A percentile compares a stretch with the other conserved stretches of the same genome.
Evolutionary conservation across 2,888 invertebrate genomes (phyloP).

Genomic region (Ochropleura plecta): DNA sequence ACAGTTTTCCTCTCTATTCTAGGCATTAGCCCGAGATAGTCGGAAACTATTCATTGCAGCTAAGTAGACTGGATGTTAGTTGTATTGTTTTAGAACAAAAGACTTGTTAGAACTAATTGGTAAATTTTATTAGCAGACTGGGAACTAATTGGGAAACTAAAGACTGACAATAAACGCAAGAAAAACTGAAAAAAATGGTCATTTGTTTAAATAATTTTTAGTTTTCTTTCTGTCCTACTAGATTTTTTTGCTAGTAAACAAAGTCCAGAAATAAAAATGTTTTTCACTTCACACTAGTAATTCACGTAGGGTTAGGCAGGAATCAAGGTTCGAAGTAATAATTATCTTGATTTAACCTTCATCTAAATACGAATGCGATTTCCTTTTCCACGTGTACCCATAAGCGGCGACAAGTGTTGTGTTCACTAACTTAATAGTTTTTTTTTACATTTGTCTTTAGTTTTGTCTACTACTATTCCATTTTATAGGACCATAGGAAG

Average conservation of each 20-base stretch:
- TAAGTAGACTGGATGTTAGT: background rate
- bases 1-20: conserved; percentile 29
- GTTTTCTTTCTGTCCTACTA: background rate
- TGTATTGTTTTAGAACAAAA: conserved; percentile 14
- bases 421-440: too few species aligned
- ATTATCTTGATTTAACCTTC: background rate
- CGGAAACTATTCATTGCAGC: conserved; percentile 32
- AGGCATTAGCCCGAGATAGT: conserved; percentile 17
- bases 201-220: background rate
- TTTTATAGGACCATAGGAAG: background rate
- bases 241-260: background rate
- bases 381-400: background rate
- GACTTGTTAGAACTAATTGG: background rate
- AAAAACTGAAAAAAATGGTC: background rate
- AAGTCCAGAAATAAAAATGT: background rate
- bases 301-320: background rate
- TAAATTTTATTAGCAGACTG: background rate
- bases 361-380: background rate
- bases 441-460: background rate
- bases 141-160: background rate
- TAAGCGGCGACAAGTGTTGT: too few species aligned
- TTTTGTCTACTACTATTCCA: background rate
- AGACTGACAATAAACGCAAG: background rate
- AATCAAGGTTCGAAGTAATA: background rate
- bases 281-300: background rate